These are phyloP conservation scores for Anthopleura xanthogrammica DNA, from an alignment of 92 coral and sea anemone genomes.

Conservation along the genomic window DNA sequence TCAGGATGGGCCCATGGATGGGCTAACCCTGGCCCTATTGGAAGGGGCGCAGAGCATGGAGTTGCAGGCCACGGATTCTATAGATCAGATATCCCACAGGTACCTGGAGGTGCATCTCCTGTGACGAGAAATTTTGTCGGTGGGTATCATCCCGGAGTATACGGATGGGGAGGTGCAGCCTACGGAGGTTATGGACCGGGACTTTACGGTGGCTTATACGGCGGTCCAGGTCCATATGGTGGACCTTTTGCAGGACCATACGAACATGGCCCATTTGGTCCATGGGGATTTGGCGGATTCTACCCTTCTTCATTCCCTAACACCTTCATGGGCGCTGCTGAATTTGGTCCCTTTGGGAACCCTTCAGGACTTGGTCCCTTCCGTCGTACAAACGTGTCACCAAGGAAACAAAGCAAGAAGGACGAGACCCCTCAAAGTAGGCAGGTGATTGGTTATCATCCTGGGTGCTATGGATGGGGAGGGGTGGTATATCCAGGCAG, in stretches of 20 bases:
- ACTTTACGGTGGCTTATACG: slow-evolving; percentile 7
- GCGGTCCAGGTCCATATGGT: slow-evolving; percentile 20
- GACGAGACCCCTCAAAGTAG: slow-evolving; percentile 39
- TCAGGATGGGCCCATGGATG: slow-evolving; percentile 58
- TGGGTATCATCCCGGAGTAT: slow-evolving; percentile 74
- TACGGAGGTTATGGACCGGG: slow-evolving; percentile 47
- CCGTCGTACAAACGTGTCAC: slow-evolving; percentile 16
- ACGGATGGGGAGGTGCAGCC: slow-evolving; percentile 84
- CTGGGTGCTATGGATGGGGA: slow-evolving; percentile 95
- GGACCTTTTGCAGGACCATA: slow-evolving; percentile 46
- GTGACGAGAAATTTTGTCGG: slow-evolving; percentile 47
- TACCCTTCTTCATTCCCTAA: slow-evolving; percentile 16
- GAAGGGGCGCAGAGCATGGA: slow-evolving; percentile 46
- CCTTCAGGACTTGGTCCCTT: slow-evolving; percentile 14
- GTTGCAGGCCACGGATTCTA: slow-evolving; percentile 55
- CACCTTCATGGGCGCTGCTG: slow-evolving; percentile 21
- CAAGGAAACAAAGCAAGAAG: slow-evolving; percentile 12
- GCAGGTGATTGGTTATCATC: slow-evolving; percentile 86
- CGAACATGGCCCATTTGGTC: slow-evolving; percentile 43
- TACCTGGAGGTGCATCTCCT: slow-evolving; percentile 36
- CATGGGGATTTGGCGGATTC: slow-evolving; percentile 31
- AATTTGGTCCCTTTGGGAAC: slow-evolving; percentile 51
- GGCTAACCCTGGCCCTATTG: slow-evolving; percentile 26
- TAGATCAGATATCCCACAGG: slow-evolving; percentile 51
- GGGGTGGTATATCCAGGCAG: slow-evolving; percentile 78